Conservation (phyloP, 2,888 invertebrate genomes). For the Onthophagus sagittarius region DNA sequence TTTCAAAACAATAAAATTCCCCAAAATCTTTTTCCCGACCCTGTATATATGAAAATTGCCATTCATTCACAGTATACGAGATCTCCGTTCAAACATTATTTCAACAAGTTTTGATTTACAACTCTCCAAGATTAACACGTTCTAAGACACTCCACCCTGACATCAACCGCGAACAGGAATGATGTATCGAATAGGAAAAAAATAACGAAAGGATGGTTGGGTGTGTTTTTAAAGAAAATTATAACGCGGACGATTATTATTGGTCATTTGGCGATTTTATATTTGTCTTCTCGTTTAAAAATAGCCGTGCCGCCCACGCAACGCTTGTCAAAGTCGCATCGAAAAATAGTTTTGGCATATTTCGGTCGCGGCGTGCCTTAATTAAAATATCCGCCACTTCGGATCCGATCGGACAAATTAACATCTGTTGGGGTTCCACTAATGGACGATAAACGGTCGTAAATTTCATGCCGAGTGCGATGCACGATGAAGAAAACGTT, state of each 20-base stretch:
- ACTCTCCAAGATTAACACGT: neutral
- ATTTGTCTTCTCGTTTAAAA: constrained; percentile 14
- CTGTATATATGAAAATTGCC: neutral
- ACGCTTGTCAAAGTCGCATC: constrained; percentile 15
- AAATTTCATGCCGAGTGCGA: neutral
- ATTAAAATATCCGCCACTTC: neutral
- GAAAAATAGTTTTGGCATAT: constrained; percentile 23
- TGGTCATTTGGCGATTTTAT: neutral
- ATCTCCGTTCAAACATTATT: neutral
- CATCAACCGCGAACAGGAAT: no score
- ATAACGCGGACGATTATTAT: constrained; percentile 6
- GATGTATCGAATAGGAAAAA: no score
- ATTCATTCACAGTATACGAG: neutral
- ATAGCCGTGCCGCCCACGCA: constrained; percentile 16
- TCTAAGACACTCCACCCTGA: neutral
- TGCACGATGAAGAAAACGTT: neutral
- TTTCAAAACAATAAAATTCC: neutral
- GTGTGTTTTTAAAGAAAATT: neutral
- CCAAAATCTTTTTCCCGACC: no score
- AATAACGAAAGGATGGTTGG: no score
- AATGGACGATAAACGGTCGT: neutral
- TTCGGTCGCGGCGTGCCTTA: constrained; percentile 14
- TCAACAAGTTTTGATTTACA: neutral
- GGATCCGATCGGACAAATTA: neutral
- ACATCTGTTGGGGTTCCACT: neutral